Conservation (phyloP, 2,113 vertebrate genomes). For the Poeciliopsis occidentalis region DNA sequence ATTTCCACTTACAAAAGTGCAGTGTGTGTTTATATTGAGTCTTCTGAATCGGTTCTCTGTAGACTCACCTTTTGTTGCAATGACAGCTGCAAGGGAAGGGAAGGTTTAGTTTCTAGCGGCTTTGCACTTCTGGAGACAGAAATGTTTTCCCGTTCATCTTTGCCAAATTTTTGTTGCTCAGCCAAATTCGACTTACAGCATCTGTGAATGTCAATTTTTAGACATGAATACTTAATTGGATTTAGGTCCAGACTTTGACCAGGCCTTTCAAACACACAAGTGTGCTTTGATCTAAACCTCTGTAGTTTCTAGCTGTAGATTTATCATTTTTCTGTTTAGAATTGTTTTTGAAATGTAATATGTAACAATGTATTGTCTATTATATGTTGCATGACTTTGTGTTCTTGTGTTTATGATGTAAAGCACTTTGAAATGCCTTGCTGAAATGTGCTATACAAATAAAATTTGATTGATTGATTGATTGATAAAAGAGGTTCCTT, state of each 20-base stretch:
- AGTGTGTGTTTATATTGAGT: not conserved
- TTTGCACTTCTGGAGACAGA: not conserved
- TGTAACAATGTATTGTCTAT: too few species aligned
- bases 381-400: too few species aligned
- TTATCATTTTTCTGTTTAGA: not conserved
- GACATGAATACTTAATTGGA: not conserved
- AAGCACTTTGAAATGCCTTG: too few species aligned
- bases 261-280: not conserved
- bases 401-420: too few species aligned
- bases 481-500: not conserved
- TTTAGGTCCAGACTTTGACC: not conserved
- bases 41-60: too few species aligned
- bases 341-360: too few species aligned
- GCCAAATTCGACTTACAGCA: not conserved
- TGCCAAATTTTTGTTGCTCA: not conserved
- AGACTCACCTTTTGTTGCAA: not conserved
- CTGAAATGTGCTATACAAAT: too few species aligned
- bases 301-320: not conserved
- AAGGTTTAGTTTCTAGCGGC: not conserved
- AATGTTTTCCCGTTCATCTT: not conserved
- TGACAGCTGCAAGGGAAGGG: not conserved
- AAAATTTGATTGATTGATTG: too few species aligned
- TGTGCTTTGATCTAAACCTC: not conserved
- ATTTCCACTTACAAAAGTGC: not conserved
- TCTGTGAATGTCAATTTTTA: not conserved